A percentile compares a stretch with the other conserved stretches of the same genome.
Evolutionary conservation across 2,797 vertebrate species (phyloP).

Genomic region (Graptemys geographica): DNA sequence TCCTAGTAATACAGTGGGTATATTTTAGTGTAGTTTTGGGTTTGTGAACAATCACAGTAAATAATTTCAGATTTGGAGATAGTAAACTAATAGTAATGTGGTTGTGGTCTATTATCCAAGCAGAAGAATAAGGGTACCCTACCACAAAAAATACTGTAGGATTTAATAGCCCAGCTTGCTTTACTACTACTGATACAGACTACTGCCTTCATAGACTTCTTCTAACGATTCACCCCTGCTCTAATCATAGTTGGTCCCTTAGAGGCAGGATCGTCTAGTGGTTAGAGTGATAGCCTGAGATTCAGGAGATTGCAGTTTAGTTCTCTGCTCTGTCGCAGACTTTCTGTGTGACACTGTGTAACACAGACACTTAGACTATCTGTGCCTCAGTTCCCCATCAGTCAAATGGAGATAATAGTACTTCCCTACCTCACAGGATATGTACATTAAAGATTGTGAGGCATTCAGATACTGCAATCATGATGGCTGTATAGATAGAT

Average conservation of each 20-base stretch:
- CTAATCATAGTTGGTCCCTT: not conserved
- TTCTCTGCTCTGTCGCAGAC: not conserved
- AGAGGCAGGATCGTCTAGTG: not conserved
- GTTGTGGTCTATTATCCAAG: not conserved
- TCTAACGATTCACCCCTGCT: not conserved
- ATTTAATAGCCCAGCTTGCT: not conserved
- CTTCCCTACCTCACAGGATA: not conserved
- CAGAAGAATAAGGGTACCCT: not conserved
- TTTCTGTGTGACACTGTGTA: not conserved
- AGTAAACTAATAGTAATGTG: not conserved
- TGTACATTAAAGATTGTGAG: not conserved
- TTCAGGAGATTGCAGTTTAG: not conserved
- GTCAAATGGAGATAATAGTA: not conserved
- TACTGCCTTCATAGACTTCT: not conserved
- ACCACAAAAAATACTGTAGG: not conserved
- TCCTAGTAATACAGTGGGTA: not conserved
- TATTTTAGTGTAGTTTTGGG: not conserved
- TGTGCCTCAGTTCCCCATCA: not conserved
- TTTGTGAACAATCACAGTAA: not conserved
- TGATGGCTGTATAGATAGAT: not conserved
- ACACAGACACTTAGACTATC: not conserved
- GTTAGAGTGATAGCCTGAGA: not conserved
- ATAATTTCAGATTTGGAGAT: not conserved
- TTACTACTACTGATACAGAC: not conserved
- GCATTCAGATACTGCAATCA: not conserved